Evolutionary conservation across 2,888 invertebrate species (phyloP), one percentile per base, ranked within the genome.

Genomic region (Rotaria macrura): DNA sequence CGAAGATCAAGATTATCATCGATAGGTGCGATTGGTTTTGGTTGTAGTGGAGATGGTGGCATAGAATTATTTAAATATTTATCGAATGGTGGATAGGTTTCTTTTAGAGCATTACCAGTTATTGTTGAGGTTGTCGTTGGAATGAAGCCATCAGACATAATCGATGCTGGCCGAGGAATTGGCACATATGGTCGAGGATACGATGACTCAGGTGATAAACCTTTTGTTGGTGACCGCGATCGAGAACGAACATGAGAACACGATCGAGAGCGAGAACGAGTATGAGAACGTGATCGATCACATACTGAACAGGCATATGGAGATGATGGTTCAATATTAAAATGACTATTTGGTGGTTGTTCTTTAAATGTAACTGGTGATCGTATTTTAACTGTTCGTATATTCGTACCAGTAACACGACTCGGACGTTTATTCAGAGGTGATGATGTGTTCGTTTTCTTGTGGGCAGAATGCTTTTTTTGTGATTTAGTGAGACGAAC

Each of bases 71-170:
- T 79, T 79, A 79, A 79, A 79, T 79, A 79, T 79, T 43, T 40
- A 79, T 79, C 79, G 14, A 79, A 79, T n/a, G 79, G 79, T 79
- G 43, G 43, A 79, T 79, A 79, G 4, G 43, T 34, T 38, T 79
- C 79, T 20, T 79, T 25, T n/a, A 79, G 14, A 43, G 79, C 79
- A n/a, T 40, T 43, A 10, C 43, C 40, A 79, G 79, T 40, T 25
- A n/a, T 43, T 12, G 23, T 2, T 43, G 79, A n/a, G n/a, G 40
- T 79, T 25, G 43, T 43, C 4, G 79, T 43, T 25, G 79, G 79
- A n/a, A 79, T 79, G n/a, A 79, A 79, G 12, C 79, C 79, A 79
- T 79, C 79, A 25, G 79, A 79, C 40, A 43, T 40, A 20, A 79
- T 79, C 23, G 79, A 43, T 43, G 40, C n/a, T 14, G 79, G 79